A percentile compares a stretch with the other conserved stretches of the same genome.
Conservation (phyloP, 2,797 vertebrate genomes). For the Pachyuromys duprasi region DNA sequence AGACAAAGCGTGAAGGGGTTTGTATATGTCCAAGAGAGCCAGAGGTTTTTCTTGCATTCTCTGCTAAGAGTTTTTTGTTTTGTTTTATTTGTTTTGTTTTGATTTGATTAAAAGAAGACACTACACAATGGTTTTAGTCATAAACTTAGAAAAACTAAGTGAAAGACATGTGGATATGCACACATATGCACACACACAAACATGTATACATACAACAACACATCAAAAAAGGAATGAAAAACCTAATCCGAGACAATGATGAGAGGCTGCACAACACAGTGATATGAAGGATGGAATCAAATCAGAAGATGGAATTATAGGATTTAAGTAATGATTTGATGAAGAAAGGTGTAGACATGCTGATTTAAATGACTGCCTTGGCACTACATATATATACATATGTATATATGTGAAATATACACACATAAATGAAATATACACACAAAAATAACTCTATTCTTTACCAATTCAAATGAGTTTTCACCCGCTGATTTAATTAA, state of each 20-base stretch:
- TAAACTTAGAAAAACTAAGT: no score
- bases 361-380: not conserved
- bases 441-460: conserved; percentile 31
- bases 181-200: not conserved
- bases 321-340: not conserved
- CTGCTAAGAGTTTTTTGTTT: not conserved
- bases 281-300: not conserved
- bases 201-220: not conserved
- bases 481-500: conserved; percentile 47
- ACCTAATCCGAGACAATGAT: not conserved
- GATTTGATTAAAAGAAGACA: not conserved
- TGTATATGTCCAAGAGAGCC: not conserved
- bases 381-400: not conserved
- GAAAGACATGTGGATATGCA: not conserved
- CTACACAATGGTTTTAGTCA: not conserved
- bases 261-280: not conserved
- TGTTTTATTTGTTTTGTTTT: not conserved
- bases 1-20: not conserved
- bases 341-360: not conserved
- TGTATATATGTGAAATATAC: not conserved
- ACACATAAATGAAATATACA: not conserved
- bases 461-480: conserved; percentile 57
- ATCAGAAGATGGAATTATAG: not conserved
- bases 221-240: not conserved
- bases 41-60: not conserved